These are phyloP conservation scores for Hemichromis elongatus DNA, from an alignment of 2,113 vertebrate species.

Conservation along the genomic window DNA sequence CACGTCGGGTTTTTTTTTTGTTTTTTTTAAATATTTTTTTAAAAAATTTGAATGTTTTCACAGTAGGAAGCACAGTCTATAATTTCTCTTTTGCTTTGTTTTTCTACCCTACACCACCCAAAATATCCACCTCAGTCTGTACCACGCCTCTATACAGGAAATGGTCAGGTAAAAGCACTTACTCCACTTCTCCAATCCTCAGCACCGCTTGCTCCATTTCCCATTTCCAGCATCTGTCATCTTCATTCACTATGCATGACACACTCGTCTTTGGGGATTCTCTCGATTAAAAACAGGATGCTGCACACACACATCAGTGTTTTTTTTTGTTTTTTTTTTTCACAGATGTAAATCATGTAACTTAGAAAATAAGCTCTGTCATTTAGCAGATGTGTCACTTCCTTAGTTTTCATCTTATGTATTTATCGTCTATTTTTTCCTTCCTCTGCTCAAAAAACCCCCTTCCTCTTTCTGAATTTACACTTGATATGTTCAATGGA, in stretches of 20 bases:
- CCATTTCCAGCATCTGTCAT: constrained; percentile 41
- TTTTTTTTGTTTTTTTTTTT: too few species aligned
- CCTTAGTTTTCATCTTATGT: constrained; percentile 14
- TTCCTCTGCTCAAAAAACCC: constrained; percentile 8
- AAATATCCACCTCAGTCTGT: constrained; percentile 65
- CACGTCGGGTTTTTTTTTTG: neutral
- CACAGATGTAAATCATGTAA: neutral
- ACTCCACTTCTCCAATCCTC: constrained; percentile 17
- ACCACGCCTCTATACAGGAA: constrained; percentile 75
- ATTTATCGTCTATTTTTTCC: constrained; percentile 33
- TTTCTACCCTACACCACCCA: constrained; percentile 30
- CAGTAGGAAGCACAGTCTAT: constrained; percentile 4
- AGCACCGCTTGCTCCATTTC: constrained; percentile 25
- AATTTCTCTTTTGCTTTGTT: constrained; percentile 42
- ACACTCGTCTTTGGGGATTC: constrained; percentile 17
- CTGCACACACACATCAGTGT: neutral
- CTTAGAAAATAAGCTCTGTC: neutral
- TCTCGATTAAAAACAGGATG: constrained; percentile 28
- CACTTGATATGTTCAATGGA: constrained; percentile 9
- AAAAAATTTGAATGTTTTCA: neutral
- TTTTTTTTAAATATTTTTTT: neutral
- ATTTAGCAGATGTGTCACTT: constrained; percentile 34
- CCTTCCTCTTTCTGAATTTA: constrained; percentile 38
- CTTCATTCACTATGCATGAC: constrained; percentile 53
- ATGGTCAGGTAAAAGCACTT: constrained; percentile 70